Conservation (phyloP, 2,113 vertebrate genomes). For the Scytalopus superciliaris region DNA sequence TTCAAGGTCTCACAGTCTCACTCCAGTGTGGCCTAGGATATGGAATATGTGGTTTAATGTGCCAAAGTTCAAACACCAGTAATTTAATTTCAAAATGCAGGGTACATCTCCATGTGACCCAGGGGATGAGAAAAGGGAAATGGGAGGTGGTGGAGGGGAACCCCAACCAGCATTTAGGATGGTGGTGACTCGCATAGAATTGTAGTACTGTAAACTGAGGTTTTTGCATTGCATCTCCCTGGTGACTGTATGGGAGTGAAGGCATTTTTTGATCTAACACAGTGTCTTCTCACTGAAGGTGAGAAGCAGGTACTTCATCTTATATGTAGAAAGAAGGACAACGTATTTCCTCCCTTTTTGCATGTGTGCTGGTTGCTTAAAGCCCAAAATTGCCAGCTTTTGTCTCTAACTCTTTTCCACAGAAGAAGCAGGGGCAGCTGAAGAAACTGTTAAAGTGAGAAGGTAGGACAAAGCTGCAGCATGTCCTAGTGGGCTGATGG, state of each 20-base stretch:
- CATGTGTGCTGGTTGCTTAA: background rate
- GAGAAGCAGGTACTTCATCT: background rate
- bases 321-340: background rate
- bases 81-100: background rate
- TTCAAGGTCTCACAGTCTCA: background rate
- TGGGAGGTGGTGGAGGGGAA: too few species aligned
- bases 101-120: background rate
- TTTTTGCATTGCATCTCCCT: background rate
- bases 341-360: fast-evolving
- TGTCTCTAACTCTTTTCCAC: background rate
- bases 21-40: background rate
- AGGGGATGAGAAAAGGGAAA: background rate
- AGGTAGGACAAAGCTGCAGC: background rate
- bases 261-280: background rate
- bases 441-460: background rate
- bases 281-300: background rate
- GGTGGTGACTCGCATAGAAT: background rate
- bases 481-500: background rate
- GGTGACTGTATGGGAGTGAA: background rate
- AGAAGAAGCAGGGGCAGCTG: background rate
- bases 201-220: background rate
- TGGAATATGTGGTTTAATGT: background rate
- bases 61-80: background rate
- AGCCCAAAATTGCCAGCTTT: background rate
- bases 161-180: background rate